Conservation (phyloP, 1,140 invertebrate genomes). For the Mizuhopecten yessoensis region DNA sequence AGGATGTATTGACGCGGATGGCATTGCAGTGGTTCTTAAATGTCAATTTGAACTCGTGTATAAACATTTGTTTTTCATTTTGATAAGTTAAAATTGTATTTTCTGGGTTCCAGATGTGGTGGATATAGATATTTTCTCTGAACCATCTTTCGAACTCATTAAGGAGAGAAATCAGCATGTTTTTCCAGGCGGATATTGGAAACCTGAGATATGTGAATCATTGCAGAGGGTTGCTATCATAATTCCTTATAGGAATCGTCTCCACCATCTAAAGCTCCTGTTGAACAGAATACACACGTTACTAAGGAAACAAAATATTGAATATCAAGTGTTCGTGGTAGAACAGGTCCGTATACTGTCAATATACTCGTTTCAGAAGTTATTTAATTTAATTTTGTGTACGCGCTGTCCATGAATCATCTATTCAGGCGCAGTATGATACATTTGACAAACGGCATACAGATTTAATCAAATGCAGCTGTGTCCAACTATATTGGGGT, state of each 20-base stretch:
- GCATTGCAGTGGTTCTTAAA: too few relatives aligned
- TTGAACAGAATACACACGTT: conserved; percentile 80
- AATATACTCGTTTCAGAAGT: too few relatives aligned
- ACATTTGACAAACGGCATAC: too few relatives aligned
- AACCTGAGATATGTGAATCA: conserved; percentile 89
- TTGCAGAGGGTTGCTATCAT: conserved; percentile 85
- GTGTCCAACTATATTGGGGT: too few relatives aligned
- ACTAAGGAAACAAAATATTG: conserved; percentile 77
- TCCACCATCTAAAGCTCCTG: conserved; percentile 83
- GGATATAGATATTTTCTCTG: conserved; percentile 72
- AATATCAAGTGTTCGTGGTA: conserved; percentile 81
- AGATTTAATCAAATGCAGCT: too few relatives aligned
- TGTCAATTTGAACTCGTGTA: too few relatives aligned
- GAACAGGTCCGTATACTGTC: conserved; percentile 82
- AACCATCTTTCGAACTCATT: conserved; percentile 67
- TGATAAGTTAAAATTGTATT: too few relatives aligned
- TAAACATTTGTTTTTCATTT: too few relatives aligned
- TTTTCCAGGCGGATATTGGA: conserved; percentile 88
- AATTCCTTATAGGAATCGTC: conserved; percentile 80
- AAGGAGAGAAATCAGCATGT: conserved; percentile 67
- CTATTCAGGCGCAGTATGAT: too few relatives aligned
- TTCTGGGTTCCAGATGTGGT: conserved; percentile 63
- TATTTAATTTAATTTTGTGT: too few relatives aligned
- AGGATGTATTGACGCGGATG: too few relatives aligned
- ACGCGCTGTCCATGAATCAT: too few relatives aligned